phyloP scores from a whole-genome alignment of 2,797 vertebrate species.

The Anguilla anguilla region DNA sequence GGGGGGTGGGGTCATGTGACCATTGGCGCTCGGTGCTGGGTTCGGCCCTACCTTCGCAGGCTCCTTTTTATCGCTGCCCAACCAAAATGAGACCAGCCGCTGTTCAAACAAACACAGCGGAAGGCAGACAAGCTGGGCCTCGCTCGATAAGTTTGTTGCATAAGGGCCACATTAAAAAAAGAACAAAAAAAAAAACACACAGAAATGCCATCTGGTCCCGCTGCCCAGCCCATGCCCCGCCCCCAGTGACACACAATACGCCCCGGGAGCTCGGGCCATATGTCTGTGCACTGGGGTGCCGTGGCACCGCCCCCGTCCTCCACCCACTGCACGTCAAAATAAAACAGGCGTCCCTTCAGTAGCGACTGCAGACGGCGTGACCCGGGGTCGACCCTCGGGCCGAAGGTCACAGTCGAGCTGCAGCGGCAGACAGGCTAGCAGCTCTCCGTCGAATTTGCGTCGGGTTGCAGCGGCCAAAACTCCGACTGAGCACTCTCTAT shows the following conservation, averaged over 20 bases:
- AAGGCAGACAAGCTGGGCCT: neutral
- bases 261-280: neutral
- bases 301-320: neutral
- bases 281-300: neutral
- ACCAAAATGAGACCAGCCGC: conserved; percentile 17
- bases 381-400: neutral
- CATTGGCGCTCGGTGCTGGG: conserved; percentile 13
- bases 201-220: neutral
- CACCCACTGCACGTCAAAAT: neutral
- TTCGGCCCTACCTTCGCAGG: neutral
- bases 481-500: neutral
- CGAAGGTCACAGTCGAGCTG: neutral
- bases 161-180: conserved; percentile 12
- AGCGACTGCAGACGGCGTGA: neutral
- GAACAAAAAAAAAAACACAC: too few species aligned
- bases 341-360: neutral
- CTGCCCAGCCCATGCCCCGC: neutral
- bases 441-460: neutral
- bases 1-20: conserved; percentile 27
- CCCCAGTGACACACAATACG: neutral
- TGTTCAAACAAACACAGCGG: conserved; percentile 32
- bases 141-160: conserved; percentile 25
- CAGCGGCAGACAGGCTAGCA: neutral
- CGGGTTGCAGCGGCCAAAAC: neutral
- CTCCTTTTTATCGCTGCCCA: conserved; percentile 9